Base-by-base conservation (phyloP, 2,797 vertebrate genomes). In the Xenopus petersii region DNA sequence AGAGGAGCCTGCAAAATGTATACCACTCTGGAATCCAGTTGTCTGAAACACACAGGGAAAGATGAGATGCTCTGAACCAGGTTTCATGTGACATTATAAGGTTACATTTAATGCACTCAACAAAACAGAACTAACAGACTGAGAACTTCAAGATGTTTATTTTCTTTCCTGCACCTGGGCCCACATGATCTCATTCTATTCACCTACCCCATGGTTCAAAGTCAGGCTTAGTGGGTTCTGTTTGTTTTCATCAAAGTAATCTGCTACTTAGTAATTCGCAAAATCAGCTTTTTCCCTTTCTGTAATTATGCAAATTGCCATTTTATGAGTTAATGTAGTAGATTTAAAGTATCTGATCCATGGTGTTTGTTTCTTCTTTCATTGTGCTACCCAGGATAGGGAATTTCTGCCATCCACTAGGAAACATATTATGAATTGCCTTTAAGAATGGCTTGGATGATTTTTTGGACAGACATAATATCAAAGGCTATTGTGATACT, bases 281-380 rank as follows among this genome's bases (percentile, higher is more conserved):
- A 64, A 79, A 80, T 77, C 86, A 81, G 86, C 75, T 85, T 86
- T 86, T 81, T 84, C 83, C 84, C 74, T 86, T 86, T 76, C 80
- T 82, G 76, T 75, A 79, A 82, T 83, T 85, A 83, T 77, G 79
- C 81, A 64, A 72, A 81, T 79, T 51, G 68, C 21, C 67, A 68
- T 82, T 81, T 85, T 73, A 80, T 65, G 86, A 82, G 81, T 73
- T 75, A 77, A 80, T 11, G 1, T 79, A 83, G 79, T 64, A 13
- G 16, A 26, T 62, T 72, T 67, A 17, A 69, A 59, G 51, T 70
- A 48, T 10, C n/a, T 58, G 59, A 71, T 51, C 55, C 55, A 42
- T 62, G 42, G 71, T 54, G 51, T 58, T 77, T 77, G 24, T 36
- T 36, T 30, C 58, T 24, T 11, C n/a, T 33, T 36, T 6, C 61